Evolutionary conservation across 1,140 invertebrate species (phyloP).

Genomic region (Pectinophora gossypiella): DNA sequence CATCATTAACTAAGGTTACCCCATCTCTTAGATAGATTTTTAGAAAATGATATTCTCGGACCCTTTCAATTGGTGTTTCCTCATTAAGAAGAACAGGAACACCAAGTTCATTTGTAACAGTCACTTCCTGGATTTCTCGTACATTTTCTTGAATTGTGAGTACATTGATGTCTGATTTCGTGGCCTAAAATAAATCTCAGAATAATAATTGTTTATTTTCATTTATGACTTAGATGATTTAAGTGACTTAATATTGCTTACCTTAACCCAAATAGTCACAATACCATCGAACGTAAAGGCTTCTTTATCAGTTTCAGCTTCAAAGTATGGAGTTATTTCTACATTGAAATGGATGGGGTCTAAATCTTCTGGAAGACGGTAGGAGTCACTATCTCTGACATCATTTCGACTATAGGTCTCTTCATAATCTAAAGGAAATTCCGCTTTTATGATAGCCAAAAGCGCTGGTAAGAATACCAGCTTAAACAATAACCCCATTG

Average conservation of each 20-base stretch:
- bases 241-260: no score
- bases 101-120: conserved; percentile 23
- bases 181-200: conserved; percentile 36
- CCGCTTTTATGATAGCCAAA: conserved; percentile 26
- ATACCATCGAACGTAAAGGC: conserved; percentile 79
- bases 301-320: conserved; percentile 49
- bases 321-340: conserved; percentile 75
- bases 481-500: no score
- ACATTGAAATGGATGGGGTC: conserved; percentile 49
- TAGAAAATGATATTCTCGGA: conserved; percentile 46
- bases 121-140: conserved; percentile 36
- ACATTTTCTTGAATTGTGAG: conserved; percentile 58
- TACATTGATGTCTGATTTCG: conserved; percentile 24
- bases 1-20: conserved; percentile 28
- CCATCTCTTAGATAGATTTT: conserved; percentile 44
- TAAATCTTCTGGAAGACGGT: conserved; percentile 53
- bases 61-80: conserved; percentile 34
- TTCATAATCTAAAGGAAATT: conserved; percentile 42
- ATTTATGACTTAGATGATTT: no score
- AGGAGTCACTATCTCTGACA: conserved; percentile 23
- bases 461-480: conserved; percentile 33
- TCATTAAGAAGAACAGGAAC: conserved; percentile 21
- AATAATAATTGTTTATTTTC: conserved; percentile 3
- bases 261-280: conserved; percentile 71
- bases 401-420: conserved; percentile 14